phyloP scores from a whole-genome alignment of 2,797 vertebrate species.

The Phalloptychus januarius region DNA sequence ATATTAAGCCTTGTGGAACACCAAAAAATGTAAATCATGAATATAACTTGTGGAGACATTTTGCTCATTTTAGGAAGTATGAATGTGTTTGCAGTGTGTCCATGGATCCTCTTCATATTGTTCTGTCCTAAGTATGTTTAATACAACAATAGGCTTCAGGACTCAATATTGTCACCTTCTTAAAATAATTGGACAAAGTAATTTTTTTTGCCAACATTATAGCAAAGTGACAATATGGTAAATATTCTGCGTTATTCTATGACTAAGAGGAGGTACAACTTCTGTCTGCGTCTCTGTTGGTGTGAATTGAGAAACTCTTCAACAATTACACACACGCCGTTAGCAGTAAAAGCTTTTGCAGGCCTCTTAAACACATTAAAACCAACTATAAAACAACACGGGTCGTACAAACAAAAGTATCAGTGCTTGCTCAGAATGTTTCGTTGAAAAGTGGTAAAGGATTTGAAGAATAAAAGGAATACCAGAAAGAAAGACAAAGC shows the following conservation, averaged over 20 bases:
- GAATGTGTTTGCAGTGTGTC: not conserved
- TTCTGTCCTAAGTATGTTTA: constrained; percentile 8
- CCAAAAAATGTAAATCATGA: not conserved
- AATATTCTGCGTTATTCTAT: not conserved
- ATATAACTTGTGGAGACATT: not conserved
- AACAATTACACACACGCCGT: not conserved
- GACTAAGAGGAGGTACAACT: too few species aligned
- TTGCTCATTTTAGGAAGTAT: not conserved
- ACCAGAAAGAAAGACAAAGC: not conserved
- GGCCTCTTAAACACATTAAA: not conserved
- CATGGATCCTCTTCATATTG: constrained; percentile 9
- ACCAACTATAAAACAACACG: not conserved
- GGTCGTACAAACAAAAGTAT: not conserved
- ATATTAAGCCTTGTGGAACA: not conserved
- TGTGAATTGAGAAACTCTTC: not conserved
- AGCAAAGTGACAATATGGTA: not conserved
- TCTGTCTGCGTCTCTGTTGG: not conserved
- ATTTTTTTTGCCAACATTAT: not conserved
- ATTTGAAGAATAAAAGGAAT: not conserved
- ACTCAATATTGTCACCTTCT: too few species aligned
- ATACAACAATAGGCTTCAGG: too few species aligned
- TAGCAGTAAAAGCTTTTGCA: not conserved
- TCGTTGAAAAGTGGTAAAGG: not conserved
- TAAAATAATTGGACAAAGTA: too few species aligned
- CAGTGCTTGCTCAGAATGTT: not conserved